Base-by-base conservation (phyloP, 1,140 invertebrate species). In the Drosophila santomea region DNA sequence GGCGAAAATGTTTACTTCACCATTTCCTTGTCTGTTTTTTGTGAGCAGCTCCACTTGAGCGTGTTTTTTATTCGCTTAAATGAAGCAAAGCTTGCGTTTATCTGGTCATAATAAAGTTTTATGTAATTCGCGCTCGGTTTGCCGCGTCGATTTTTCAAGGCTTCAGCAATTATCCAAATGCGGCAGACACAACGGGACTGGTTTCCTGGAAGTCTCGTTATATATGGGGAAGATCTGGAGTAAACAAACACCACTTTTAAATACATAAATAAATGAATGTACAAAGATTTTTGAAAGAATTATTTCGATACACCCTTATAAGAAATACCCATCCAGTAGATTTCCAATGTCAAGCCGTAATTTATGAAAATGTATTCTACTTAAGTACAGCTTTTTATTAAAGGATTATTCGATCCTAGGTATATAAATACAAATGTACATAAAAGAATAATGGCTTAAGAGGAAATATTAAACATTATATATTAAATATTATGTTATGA, bases 81-180 rank as follows among this genome's bases (percentile, higher is more conserved):
- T 47, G 8, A 69, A 69, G 63, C 64, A 69, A 47, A 69, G 47
- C 68, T 32, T 17, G 25, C 41, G 36, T 39, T 68, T 67, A 52
- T 71, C 68, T 71, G 39, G 35, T 71, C 60, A 58, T 71, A 71
- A 66, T 36, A 51, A 68, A 68, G 64, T 66, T 69, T 71, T 71
- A 71, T 71, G 67, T 71, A 71, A 71, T 58, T 35, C 25, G 17
- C 50, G 28, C 25, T 71, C 51, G 36, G 8, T 36, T 69, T 47
- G 67, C 50, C 63, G 39, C 2, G 28, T 6, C 10, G 43, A 41
- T 48, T 71, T 63, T 69, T 71, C 67, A 71, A 71, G 67, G 67
- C 69, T 58, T 71, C 67, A 71, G 67, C 67, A 71, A 69, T 71
- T 69, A 71, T 71, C 44, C 64, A 71, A 32, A 71, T 69, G 51